Conservation (phyloP, 1,140 invertebrate genomes). For the Palaemon carinicauda region DNA sequence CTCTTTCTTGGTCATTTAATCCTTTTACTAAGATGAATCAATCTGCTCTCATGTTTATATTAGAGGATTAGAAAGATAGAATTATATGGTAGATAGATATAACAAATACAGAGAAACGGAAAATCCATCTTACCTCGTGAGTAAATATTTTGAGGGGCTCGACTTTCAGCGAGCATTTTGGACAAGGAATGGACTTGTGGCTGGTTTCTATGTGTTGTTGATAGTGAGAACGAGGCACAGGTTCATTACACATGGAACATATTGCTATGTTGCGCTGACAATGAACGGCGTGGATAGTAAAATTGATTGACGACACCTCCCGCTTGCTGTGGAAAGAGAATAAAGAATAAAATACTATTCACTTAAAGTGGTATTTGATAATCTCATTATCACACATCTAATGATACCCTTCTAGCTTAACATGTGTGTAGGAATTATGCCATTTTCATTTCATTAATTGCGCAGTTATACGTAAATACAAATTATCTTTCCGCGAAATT, state of each 20-base stretch:
- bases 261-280: conserved; percentile 66
- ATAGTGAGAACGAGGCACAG: conserved; percentile 64
- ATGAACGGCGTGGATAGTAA: conserved; percentile 67
- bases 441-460: too few species aligned
- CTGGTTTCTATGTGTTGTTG: conserved; percentile 64
- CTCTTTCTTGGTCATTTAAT: too few species aligned
- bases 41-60: too few species aligned
- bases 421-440: too few species aligned
- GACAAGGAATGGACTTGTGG: conserved; percentile 65
- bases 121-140: conserved; percentile 68
- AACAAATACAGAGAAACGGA: too few species aligned
- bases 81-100: too few species aligned
- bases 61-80: too few species aligned
- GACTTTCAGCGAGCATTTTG: conserved; percentile 64
- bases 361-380: not conserved
- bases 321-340: conserved; percentile 62
- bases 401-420: too few species aligned
- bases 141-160: conserved; percentile 64
- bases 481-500: too few species aligned
- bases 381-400: too few species aligned
- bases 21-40: too few species aligned
- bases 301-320: conserved; percentile 65
- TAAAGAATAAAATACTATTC: not conserved
- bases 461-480: too few species aligned
- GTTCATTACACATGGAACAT: conserved; percentile 66